Conservation (phyloP, 2,888 invertebrate species). For the Ectemnius lituratus region DNA sequence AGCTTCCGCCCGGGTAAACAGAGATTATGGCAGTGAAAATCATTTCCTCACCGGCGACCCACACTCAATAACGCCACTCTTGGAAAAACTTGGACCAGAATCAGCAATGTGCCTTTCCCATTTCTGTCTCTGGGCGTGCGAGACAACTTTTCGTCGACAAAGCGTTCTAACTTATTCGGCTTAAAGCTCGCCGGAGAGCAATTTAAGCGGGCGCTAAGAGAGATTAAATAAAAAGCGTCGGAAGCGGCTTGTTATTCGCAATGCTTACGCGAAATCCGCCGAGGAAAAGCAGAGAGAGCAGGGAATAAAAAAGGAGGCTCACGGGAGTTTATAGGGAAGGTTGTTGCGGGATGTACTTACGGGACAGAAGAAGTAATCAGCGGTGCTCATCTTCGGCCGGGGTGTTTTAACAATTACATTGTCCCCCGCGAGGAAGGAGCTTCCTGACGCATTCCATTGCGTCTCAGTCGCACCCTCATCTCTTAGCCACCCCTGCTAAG, state of each 20-base stretch:
- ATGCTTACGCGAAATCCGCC: background rate
- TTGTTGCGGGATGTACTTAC: slow-evolving; percentile 23
- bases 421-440: slow-evolving; percentile 41
- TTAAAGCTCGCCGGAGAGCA: too few relatives aligned
- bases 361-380: slow-evolving; percentile 51
- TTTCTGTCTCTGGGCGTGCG: too few relatives aligned
- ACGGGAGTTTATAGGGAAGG: background rate
- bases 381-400: slow-evolving; percentile 51
- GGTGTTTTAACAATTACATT: slow-evolving; percentile 65
- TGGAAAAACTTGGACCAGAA: too few relatives aligned
- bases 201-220: background rate
- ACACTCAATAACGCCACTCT: background rate
- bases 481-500: slow-evolving; percentile 35
- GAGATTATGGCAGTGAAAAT: background rate
- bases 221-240: background rate
- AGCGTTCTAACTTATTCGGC: too few relatives aligned
- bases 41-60: background rate
- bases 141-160: too few relatives aligned
- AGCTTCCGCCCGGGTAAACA: too few relatives aligned
- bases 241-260: background rate
- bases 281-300: background rate
- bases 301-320: background rate
- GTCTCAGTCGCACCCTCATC: slow-evolving; percentile 49
- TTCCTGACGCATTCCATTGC: slow-evolving; percentile 44
- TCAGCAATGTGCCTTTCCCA: too few relatives aligned